Evolutionary conservation across 2,113 vertebrate genomes (phyloP).

Genomic region (Chunga burmeisteri): DNA sequence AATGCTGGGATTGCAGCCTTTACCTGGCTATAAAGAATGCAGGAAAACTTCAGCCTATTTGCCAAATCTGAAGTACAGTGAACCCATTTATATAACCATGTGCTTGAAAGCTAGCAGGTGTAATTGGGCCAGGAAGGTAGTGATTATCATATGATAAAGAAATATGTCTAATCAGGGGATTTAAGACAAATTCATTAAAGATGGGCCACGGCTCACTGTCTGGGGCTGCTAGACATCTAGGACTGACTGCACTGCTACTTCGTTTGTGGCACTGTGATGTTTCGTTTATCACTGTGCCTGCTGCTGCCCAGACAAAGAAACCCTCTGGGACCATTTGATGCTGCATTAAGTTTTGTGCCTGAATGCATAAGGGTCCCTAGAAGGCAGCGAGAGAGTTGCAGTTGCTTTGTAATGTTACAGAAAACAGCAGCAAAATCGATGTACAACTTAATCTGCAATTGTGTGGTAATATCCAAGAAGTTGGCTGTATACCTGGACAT

Average conservation of each 20-base stretch:
- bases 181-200: background rate
- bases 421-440: background rate
- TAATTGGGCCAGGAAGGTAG: background rate
- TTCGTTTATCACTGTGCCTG: background rate
- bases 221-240: background rate
- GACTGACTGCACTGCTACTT: background rate
- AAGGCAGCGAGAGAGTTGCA: background rate
- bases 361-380: background rate
- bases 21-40: background rate
- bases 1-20: background rate
- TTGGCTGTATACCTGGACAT: background rate
- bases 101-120: background rate
- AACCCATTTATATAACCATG: background rate
- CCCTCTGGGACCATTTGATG: background rate
- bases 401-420: background rate
- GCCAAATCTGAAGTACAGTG: background rate
- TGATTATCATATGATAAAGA: background rate
- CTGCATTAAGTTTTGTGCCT: background rate
- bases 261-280: background rate
- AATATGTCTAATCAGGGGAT: fast-evolving
- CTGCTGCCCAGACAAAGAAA: background rate
- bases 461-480: background rate
- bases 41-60: background rate
- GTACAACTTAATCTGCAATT: background rate
- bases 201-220: background rate